Evolutionary conservation across 2,888 invertebrate species (phyloP), one percentile per base, ranked within the genome.

Genomic region (Orgyia antiqua): DNA sequence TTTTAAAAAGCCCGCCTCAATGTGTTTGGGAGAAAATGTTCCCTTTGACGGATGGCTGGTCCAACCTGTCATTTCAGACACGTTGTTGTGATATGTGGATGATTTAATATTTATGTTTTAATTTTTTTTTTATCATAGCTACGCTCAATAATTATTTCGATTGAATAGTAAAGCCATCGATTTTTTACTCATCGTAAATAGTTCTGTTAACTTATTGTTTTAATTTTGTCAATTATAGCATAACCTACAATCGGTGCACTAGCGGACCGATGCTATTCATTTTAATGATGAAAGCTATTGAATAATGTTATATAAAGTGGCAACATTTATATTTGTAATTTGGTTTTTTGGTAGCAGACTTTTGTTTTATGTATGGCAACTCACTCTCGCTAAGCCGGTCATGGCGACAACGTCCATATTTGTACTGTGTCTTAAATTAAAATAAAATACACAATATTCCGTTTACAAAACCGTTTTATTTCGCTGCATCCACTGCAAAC

Each of bases 201-300:
- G 38, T 42, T 42, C 29, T 42, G 31, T 29, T 29, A 33, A 27
- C 24, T 36, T 39, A 41, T 29, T 36, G 26, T 38, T 43, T 10
- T 38, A 15, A 6, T 33, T 33, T 33, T 20, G 24, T 33, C 27
- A 33, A 33, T 29, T 29, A 25, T 33, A 29, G 27, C 33, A 39
- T 36, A 37, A 42, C 32, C 31, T 42, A 36, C 36, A 34, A 39
- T 37, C 34, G 32, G 32, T 43, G 32, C 32, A 30, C 32, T 39
- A 30, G 36, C 32, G 33, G 39, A 39, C 36, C 33, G 31, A 39
- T 39, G 38, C 40, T 38, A 36, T 38, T 42, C 10, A 39, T 42
- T 39, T 42, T 40, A 45, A 36, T 35, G 35, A 43, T 38, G 28
- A n/a, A n/a, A n/a, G n/a, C n/a, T n/a, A n/a, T n/a, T n/a, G n/a